These are phyloP conservation scores for Seriola quinqueradiata DNA, from an alignment of 2,113 vertebrate species.

Conservation along the genomic window DNA sequence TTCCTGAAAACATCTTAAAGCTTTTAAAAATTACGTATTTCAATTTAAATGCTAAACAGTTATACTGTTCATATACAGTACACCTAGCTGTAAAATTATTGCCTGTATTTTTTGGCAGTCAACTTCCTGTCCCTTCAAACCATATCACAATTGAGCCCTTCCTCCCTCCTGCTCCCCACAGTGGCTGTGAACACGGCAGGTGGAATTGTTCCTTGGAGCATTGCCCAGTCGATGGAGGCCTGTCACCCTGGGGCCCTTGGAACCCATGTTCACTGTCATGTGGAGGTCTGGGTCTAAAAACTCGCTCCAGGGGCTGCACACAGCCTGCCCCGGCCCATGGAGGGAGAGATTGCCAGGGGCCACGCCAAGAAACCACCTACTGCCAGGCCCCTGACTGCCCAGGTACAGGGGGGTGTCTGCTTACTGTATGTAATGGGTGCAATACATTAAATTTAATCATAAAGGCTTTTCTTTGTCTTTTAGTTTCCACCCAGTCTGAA, in stretches of 20 bases:
- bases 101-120: background rate
- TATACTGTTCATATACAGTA: background rate
- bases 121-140: background rate
- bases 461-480: background rate
- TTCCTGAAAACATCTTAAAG: background rate
- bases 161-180: constrained; percentile 44
- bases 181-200: constrained; percentile 84
- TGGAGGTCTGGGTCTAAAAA: constrained; percentile 88
- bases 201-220: constrained; percentile 85
- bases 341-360: constrained; percentile 83
- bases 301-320: constrained; percentile 82
- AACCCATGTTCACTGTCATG: constrained; percentile 88
- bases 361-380: constrained; percentile 82
- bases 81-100: background rate
- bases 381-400: constrained; percentile 88
- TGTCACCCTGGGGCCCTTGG: constrained; percentile 87
- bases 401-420: constrained; percentile 71
- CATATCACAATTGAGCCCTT: background rate
- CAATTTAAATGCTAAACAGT: background rate
- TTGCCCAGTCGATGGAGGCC: constrained; percentile 81
- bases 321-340: constrained; percentile 76
- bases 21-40: background rate
- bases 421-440: background rate
- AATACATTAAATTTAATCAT: background rate
- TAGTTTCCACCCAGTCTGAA: background rate